phyloP scores from a whole-genome alignment of 2,888 invertebrate species.

The Frankliniella intonsa region DNA sequence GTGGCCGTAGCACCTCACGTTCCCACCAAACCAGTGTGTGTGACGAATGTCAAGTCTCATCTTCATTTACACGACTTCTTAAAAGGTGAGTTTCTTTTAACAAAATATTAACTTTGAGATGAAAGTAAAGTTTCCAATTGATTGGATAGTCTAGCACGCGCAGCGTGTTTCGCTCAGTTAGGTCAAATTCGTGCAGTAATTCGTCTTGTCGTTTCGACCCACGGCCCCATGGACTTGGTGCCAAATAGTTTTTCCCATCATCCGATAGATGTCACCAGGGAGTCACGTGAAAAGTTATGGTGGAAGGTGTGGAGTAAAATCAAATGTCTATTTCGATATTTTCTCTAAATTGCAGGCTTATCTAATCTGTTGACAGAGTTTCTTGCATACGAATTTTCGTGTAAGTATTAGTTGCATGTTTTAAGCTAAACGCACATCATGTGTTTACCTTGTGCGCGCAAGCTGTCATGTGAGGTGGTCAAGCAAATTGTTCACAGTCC shows the following conservation, averaged over 20 bases:
- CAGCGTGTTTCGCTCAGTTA: background rate
- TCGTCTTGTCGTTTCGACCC: background rate
- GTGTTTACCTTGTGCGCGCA: background rate
- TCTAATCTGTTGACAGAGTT: background rate
- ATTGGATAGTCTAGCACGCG: background rate
- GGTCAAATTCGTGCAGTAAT: background rate
- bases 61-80: background rate
- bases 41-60: background rate
- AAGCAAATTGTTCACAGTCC: background rate
- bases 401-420: background rate
- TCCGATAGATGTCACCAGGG: slow-evolving; percentile 38
- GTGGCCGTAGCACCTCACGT: background rate
- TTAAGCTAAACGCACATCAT: background rate
- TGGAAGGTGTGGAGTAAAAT: slow-evolving; percentile 34
- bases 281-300: slow-evolving; percentile 41
- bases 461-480: slow-evolving; percentile 21
- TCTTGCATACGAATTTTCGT: background rate
- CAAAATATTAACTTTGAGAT: too few relatives aligned
- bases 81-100: background rate
- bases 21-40: background rate
- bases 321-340: background rate
- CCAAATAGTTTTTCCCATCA: background rate
- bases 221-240: background rate
- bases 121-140: background rate
- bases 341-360: background rate